Evolutionary conservation across 2,113 vertebrate species (phyloP).

Genomic region (Anas platyrhynchos): DNA sequence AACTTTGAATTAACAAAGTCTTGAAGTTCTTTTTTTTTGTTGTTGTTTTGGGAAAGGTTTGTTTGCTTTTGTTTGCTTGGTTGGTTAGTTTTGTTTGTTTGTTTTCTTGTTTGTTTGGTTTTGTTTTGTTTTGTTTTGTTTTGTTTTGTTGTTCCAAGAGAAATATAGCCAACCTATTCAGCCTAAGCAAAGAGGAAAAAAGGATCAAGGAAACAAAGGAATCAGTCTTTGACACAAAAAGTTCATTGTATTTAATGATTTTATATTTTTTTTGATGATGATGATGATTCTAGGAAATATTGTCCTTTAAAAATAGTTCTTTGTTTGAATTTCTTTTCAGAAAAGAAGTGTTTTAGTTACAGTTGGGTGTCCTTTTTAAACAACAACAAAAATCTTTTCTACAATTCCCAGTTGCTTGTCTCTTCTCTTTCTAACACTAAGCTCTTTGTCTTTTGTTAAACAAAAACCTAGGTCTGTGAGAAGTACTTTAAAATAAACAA

Average conservation of each 20-base stretch:
- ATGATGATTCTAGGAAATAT: not conserved
- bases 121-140: too few species aligned
- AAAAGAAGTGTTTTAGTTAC: not conserved
- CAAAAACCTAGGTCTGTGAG: not conserved
- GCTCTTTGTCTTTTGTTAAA: not conserved
- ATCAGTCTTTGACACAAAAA: not conserved
- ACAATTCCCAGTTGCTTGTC: not conserved
- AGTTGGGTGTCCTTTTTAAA: not conserved
- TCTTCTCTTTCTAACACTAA: not conserved
- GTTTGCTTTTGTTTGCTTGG: not conserved
- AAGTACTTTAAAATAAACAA: not conserved
- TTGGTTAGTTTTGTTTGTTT: too few species aligned
- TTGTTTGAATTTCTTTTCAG: not conserved
- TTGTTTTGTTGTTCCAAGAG: not conserved
- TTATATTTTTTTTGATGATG: not conserved
- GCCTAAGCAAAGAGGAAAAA: not conserved
- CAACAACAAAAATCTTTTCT: not conserved
- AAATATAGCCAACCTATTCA: not conserved
- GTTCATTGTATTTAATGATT: not conserved
- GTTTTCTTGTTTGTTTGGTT: not conserved
- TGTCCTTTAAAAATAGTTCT: not conserved
- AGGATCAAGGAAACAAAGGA: not conserved
- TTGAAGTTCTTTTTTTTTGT: not conserved
- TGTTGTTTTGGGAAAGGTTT: not conserved
- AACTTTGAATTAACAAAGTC: not conserved